Base-by-base conservation (phyloP, 1,140 invertebrate species). In the Mizuhopecten yessoensis region DNA sequence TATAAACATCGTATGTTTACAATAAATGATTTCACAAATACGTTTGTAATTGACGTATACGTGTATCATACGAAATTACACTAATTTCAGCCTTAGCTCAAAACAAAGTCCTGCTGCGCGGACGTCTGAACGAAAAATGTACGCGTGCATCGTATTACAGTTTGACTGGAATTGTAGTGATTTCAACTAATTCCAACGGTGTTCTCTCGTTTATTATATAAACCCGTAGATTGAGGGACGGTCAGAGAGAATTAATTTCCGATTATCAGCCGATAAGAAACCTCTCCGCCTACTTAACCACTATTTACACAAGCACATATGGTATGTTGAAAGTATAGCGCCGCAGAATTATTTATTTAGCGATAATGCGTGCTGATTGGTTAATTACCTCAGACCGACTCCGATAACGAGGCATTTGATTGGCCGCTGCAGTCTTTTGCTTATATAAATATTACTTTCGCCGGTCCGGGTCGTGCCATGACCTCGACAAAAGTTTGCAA, bases 331-430 rank as follows among this genome's bases (percentile, higher is more conserved):
- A 75, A 75, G 57, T 75, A 75, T 75, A 75, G 9, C 57, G 57
- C 57, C n/a, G 57, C 57, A 75, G 57, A 29, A 75, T 75, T 75
- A 75, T 75, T 75, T 75, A 75, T n/a, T 75, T 75, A 75, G 17
- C 23, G 57, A 75, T 75, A 75, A 75, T 75, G 57, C 11, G 57
- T 29, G n/a, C n/a, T 75, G 57, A 75, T 75, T 75, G 57, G 57
- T 29, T 29, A 75, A 75, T 75, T 75, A 75, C 23, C 57, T 75
- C 57, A n/a, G 57, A 75, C 57, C 57, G 57, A 75, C 29, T 75
- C 23, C 11, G 57, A 29, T 75, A 75, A 75, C 23, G 57, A 75
- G 23, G 57, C n/a, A 5, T 75, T 11, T 75, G 57, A 75, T 75
- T 29, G 57, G 57, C 1, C n/a, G 57, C 57, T 75, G 23, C 57